Percentiles rank a stretch among this genome's conserved stretches.
phyloP scores from a whole-genome alignment of 2,113 vertebrate genomes.

The Clarias gariepinus region DNA sequence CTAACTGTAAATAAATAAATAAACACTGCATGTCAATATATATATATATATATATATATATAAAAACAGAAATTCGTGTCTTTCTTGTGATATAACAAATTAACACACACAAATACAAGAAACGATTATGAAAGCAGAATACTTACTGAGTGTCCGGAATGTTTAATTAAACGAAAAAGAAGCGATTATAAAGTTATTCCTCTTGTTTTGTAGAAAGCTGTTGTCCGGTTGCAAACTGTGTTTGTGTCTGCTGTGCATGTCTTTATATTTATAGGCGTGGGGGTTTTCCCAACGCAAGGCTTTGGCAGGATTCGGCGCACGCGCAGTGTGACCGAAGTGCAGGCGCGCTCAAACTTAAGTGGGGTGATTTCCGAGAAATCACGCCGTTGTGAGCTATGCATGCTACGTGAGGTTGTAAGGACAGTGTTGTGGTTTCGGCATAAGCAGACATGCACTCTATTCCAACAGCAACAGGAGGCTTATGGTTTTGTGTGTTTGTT shows the following conservation, averaged over 20 bases:
- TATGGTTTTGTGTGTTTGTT: not conserved
- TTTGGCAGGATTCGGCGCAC: conserved; percentile 20
- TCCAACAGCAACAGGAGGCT: not conserved
- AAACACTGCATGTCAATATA: not conserved
- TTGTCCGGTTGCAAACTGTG: not conserved
- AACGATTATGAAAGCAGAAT: not conserved
- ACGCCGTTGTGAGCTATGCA: conserved; percentile 48
- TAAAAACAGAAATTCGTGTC: not conserved
- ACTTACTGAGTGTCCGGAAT: conserved; percentile 32
- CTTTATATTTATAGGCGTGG: not conserved
- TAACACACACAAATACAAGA: not conserved
- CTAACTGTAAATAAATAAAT: too few relatives aligned
- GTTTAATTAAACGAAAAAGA: not conserved
- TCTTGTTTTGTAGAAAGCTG: not conserved
- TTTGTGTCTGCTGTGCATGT: not conserved
- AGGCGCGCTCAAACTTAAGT: not conserved
- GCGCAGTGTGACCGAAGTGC: conserved; percentile 29
- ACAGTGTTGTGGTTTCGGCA: conserved; percentile 22
- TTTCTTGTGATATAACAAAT: not conserved
- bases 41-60: too few relatives aligned
- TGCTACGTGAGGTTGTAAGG: conserved; percentile 28
- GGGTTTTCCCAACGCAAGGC: conserved; percentile 48
- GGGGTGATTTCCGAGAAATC: conserved; percentile 68
- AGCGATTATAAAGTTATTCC: conserved; percentile 9
- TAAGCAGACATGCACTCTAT: conserved; percentile 3